phyloP scores from a whole-genome alignment of 2,113 vertebrate genomes.

The Mungos mungo region DNA sequence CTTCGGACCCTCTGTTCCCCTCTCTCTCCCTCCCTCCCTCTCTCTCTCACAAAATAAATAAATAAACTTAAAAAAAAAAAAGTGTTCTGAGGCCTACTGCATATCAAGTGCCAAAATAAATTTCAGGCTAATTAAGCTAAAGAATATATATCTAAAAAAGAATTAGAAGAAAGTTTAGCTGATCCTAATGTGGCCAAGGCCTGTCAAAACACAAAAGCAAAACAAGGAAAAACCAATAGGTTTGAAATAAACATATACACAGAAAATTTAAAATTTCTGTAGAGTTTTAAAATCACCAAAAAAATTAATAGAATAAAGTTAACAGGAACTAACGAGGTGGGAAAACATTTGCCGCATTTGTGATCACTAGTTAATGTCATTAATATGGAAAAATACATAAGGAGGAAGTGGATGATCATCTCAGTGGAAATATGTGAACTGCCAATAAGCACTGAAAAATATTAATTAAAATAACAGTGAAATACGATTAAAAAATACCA shows the following conservation, averaged over 20 bases:
- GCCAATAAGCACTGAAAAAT: neutral
- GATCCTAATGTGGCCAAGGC: neutral
- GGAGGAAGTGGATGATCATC: neutral
- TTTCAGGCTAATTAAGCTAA: slow-evolving; percentile 1
- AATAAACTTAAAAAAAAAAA: neutral
- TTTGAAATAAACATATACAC: neutral
- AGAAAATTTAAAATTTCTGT: neutral
- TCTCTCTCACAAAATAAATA: no score
- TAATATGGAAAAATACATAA: neutral
- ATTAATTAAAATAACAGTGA: neutral
- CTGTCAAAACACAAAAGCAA: neutral
- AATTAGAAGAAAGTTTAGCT: neutral
- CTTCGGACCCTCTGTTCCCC: no score
- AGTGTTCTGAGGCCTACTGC: neutral
- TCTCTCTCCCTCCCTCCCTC: no score
- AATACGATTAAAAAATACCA: slow-evolving; percentile 20
- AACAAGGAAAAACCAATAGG: neutral
- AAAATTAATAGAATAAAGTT: neutral
- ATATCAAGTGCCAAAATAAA: slow-evolving; percentile 15
- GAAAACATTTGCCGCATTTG: neutral
- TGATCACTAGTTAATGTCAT: neutral
- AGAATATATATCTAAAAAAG: slow-evolving; percentile 18
- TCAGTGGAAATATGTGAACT: neutral
- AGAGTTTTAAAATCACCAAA: neutral
- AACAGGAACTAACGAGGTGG: neutral